Base-by-base conservation (phyloP, 1,140 invertebrate species). In the Glomeris maerens region DNA sequence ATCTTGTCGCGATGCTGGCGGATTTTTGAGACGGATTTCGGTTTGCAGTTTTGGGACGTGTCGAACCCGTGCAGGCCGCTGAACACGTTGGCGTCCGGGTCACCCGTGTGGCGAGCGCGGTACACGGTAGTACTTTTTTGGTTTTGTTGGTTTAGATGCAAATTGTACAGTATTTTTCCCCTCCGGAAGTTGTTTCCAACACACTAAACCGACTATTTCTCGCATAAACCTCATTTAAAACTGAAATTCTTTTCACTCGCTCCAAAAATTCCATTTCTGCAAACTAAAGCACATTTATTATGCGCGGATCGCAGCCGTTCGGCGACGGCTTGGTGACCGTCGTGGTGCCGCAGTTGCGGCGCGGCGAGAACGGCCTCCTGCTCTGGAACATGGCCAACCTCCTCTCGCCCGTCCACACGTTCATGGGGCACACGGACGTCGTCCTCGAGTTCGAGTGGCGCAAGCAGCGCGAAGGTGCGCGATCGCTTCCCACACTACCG, bases 391-490 rank as follows among this genome's bases (percentile, higher is more conserved):
- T 79, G 39, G 74, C 75, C 27, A 81, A 80, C 65, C 62, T 61
- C 48, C 73, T 67, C 38, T 70, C 76, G 49, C 84, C 84, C 3
- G 78, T 89, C 36, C 84, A 87, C 63, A 84, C 83, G 3, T 90
- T 96, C 69, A 79, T 85, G 29, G 90, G 89, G 0, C 91, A 95
- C 62, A 83, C 83, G 2, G 90, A 95, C 72, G 87, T 91, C 29
- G 87, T 95, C 28, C 69, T 94, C 29, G 91, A 95, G 60, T 95
- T 95, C 78, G 84, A 88, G 56, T 95, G 90, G 90, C 74, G 86
- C 52, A 68, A 67, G 45, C 52, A 55, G 25, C 47, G 74, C 68
- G 70, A 66, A 62, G 73, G 68, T 74, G 55, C 52, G 39, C 42
- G 10, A 21, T 27, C 27, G 39, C 51, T 10, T 10, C 31, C 17